Conservation (phyloP, 64 coral and sea anemone genomes). For the Pachyseris speciosa region DNA sequence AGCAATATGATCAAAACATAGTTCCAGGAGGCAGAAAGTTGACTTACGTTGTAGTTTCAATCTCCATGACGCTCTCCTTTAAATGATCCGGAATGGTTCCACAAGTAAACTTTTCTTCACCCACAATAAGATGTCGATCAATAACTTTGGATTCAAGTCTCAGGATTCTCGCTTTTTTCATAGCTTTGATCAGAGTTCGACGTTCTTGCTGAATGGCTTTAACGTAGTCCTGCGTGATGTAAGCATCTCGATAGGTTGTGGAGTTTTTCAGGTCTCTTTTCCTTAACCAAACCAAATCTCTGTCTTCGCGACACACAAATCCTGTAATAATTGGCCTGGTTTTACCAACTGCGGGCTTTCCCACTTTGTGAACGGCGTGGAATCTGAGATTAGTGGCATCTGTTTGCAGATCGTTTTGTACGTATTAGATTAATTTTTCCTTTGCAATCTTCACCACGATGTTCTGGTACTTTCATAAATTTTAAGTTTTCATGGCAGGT, state of each 20-base stretch:
- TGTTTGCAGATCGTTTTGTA: no score
- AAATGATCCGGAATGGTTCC: no score
- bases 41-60: background rate
- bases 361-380: background rate
- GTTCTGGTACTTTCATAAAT: no score
- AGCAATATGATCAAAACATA: background rate
- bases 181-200: no score
- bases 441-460: no score
- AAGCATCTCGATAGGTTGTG: background rate
- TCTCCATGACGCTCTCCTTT: background rate
- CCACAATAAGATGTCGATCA: no score
- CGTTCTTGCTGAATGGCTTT: background rate
- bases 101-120: no score
- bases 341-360: background rate
- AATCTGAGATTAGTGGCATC: background rate
- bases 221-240: background rate
- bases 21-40: background rate
- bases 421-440: no score
- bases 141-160: no score
- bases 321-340: background rate
- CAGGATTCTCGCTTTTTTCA: no score
- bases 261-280: background rate
- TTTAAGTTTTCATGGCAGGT: no score
- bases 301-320: background rate
- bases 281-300: background rate